Base-by-base conservation (phyloP, 2,113 vertebrate genomes). In the Cinclus cinclus region DNA sequence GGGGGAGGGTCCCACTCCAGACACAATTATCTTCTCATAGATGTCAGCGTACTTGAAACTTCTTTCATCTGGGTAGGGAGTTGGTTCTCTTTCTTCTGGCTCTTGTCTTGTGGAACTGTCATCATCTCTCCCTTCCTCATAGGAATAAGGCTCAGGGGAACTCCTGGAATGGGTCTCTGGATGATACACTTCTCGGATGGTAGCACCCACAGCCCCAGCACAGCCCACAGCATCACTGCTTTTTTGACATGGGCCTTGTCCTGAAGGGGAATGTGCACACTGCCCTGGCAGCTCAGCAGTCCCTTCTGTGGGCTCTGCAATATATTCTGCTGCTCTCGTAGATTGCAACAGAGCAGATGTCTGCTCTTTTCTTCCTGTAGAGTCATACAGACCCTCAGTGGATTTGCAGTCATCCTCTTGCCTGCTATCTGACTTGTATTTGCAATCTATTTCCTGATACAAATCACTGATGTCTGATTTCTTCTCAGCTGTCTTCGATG, bases 31-130 rank as follows among this genome's bases (percentile, higher is more conserved):
- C 88, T 98, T 98, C 95, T 99, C 98, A 55, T 99, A 99, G 83
- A 99, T 97, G 89, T 99, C 99, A 49, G 99, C 95, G 22, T 99
- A 99, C 41, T 98, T 99, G 96, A 99, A 99, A 35, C 98, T 99
- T 83, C 99, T 99, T 50, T 99, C 98, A 4, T 98, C 98, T 3
- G 99, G 99, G 41, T 99, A 99, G 15, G 99, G 99, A 2, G 99
- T 99, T 97, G 99, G 98, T 94, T 99, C 99, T 83, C 99, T 98
- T 76, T 98, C 98, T 87, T 99, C 99, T 33, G 97, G 96, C 71
- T 98, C 98, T 7, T 94, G 83, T 91, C 98, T 95, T 80, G 98
- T 79, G 10, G 97, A 95, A 80, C 20, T 89, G 94, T 87, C 96
- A 96, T 96, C 95, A 89, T 56, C 77, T 78, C 91, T 85, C n/a